Percentiles rank a stretch among this genome's conserved stretches.
Evolutionary conservation across 2,797 vertebrate species (phyloP).

Genomic region (Lycodopsis pacificus): DNA sequence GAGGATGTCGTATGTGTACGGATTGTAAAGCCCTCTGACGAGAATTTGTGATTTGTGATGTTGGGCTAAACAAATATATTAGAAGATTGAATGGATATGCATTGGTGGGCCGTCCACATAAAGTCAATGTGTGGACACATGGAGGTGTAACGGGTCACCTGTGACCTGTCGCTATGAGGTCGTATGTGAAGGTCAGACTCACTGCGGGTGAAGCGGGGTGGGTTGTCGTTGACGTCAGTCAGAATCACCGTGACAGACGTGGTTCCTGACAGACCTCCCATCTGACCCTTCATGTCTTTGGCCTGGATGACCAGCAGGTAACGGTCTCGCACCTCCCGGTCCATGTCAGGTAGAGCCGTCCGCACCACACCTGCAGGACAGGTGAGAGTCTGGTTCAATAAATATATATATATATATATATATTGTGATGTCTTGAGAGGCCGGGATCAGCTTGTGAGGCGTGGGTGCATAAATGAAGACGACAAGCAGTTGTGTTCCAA

Average conservation of each 20-base stretch:
- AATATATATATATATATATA: too few species aligned
- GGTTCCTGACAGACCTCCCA: constrained; percentile 92
- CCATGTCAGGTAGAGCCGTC: constrained; percentile 93
- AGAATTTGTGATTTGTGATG: too few species aligned
- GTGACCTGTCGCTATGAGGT: not conserved
- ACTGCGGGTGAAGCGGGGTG: constrained; percentile 79
- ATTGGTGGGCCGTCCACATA: too few species aligned
- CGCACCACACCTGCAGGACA: constrained; percentile 88
- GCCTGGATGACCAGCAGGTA: constrained; percentile 93
- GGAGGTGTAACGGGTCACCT: not conserved
- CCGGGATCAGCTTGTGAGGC: too few species aligned
- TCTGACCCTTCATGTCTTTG: constrained; percentile 96
- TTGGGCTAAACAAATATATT: too few species aligned
- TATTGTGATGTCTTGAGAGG: too few species aligned
- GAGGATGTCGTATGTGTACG: too few species aligned
- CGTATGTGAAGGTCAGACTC: constrained; percentile 19
- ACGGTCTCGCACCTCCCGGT: constrained; percentile 90
- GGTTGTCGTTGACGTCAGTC: constrained; percentile 93
- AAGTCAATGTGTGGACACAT: too few species aligned
- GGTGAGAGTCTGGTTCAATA: not conserved
- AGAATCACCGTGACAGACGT: constrained; percentile 91
- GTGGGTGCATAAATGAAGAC: too few species aligned
- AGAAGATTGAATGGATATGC: too few species aligned
- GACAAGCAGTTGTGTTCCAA: too few species aligned
- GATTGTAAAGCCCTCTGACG: too few species aligned